A percentile compares a stretch with the other conserved stretches of the same genome.
These are phyloP conservation scores for Agrypnus murinus DNA, from an alignment of 2,888 invertebrate species.

Conservation along the genomic window DNA sequence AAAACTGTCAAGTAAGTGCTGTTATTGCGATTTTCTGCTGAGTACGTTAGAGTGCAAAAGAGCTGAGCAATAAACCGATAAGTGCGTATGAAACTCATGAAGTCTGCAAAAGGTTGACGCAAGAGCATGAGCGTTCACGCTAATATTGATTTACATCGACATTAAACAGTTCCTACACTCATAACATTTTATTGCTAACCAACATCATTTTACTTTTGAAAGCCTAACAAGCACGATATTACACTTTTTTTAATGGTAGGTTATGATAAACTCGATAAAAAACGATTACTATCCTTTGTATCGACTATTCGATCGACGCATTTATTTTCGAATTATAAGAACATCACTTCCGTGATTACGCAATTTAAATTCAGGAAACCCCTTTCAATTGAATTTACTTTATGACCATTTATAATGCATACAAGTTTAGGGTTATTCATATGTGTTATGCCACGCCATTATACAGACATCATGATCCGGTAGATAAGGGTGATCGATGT, in stretches of 20 bases:
- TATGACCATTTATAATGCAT: constrained; percentile 11
- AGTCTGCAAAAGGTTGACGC: constrained; percentile 25
- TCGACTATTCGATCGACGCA: constrained; percentile 36
- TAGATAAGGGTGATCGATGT: constrained; percentile 60
- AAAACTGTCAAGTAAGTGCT: constrained; percentile 29
- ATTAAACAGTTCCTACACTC: constrained; percentile 41
- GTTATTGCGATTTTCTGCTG: constrained; percentile 32
- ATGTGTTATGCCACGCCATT: constrained; percentile 55
- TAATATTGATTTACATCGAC: constrained; percentile 49
- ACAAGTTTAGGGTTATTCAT: constrained; percentile 27
- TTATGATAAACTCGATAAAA: constrained; percentile 49
- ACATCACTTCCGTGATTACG: constrained; percentile 6
- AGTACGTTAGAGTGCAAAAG: constrained; percentile 24
- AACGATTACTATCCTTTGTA: constrained; percentile 37
- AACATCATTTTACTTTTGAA: constrained; percentile 36
- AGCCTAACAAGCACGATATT: constrained; percentile 24
- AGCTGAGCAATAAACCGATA: constrained; percentile 22
- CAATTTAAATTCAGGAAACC: constrained; percentile 19
- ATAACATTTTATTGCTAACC: constrained; percentile 38
- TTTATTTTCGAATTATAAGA: not conserved
- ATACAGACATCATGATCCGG: constrained; percentile 59
- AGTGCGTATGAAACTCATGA: constrained; percentile 28
- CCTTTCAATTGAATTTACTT: constrained; percentile 39
- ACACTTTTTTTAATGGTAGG: constrained; percentile 42
- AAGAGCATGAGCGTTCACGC: constrained; percentile 32